Base-by-base conservation (phyloP, 1,140 invertebrate genomes). In the Bombus soroeensis region DNA sequence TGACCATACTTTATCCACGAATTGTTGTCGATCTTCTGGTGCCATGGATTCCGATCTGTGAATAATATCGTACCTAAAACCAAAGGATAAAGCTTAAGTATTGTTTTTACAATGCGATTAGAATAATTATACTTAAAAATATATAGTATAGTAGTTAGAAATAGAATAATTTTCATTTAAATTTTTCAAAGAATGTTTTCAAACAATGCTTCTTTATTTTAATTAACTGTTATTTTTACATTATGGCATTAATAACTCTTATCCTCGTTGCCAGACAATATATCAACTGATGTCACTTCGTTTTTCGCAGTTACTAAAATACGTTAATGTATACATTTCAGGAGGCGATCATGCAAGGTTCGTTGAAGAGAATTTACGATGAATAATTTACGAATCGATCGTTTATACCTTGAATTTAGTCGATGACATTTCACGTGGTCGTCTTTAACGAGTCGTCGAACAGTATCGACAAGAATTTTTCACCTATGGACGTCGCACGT, bases 31-130 rank as follows among this genome's bases (percentile, higher is more conserved):
- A 12, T 94, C 92, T 5, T 92, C 89, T 0, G 89, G 73, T 25
- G 41, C 39, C 79, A 90, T 90, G 2, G 43, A 87, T 66, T 93
- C 90, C 0, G 93, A 94, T 81, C 91, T 92, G 0, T 93, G 88
- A 28, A 93, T 85, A 43, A 92, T 90, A 9, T 94, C 92, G 15
- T 94, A 88, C 39, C 94, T 95, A 85, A 13, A 93, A 92, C 53
- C 74, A 22, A 83, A 79, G 70, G 59, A 39, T 15, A n/a, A 28
- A 53, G 3, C 15, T 25, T 43, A 18, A 83, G 4, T 57, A 22
- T 41, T 22, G 22, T 18, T 12, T 73, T 47, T 32, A 32, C 5
- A 9, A 22, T 15, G 3, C 13, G 15, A 43, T 22, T 3, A 18
- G 0, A n/a, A 62, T n/a, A 62, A 62, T 62, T 62, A 53, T 62